Evolutionary conservation across 2,888 invertebrate species (phyloP).

Genomic region (Fragum fragum): DNA sequence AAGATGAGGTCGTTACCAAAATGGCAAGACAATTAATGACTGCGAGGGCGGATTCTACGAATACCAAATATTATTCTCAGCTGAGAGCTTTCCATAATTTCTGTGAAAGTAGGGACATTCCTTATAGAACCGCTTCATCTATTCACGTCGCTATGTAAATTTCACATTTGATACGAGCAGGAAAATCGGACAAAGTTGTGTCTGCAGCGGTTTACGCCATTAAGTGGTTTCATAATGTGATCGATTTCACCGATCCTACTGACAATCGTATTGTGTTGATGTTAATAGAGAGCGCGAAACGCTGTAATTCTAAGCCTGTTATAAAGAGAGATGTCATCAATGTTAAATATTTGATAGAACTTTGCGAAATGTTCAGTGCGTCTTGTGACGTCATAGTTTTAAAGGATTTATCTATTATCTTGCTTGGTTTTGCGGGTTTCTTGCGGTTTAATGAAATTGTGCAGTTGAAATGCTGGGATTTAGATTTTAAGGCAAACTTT

Average conservation of each 20-base stretch:
- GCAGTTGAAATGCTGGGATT: conserved; percentile 18
- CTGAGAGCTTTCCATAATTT: neutral
- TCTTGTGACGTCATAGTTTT: conserved; percentile 30
- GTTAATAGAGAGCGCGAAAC: conserved; percentile 34
- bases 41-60: neutral
- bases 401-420: conserved; percentile 33
- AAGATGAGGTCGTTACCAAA: neutral
- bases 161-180: neutral
- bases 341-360: conserved; percentile 1
- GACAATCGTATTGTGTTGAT: conserved; percentile 17
- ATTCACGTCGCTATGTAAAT: conserved; percentile 26
- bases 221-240: conserved; percentile 39
- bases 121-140: neutral
- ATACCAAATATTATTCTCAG: conserved; percentile 9
- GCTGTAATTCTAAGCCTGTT: conserved; percentile 19
- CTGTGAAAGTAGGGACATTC: neutral
- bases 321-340: conserved; percentile 26
- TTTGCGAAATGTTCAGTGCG: conserved; percentile 12
- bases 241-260: conserved; percentile 40
- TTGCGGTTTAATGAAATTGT: conserved; percentile 30
- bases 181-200: conserved; percentile 3
- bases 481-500: conserved; percentile 17
- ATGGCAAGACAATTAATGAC: neutral
- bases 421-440: conserved; percentile 36
- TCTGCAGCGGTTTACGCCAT: conserved; percentile 20